A percentile compares a stretch with the other conserved stretches of the same genome.
phyloP scores from a whole-genome alignment of 2,113 vertebrate genomes.

The Nymphicus hollandicus region DNA sequence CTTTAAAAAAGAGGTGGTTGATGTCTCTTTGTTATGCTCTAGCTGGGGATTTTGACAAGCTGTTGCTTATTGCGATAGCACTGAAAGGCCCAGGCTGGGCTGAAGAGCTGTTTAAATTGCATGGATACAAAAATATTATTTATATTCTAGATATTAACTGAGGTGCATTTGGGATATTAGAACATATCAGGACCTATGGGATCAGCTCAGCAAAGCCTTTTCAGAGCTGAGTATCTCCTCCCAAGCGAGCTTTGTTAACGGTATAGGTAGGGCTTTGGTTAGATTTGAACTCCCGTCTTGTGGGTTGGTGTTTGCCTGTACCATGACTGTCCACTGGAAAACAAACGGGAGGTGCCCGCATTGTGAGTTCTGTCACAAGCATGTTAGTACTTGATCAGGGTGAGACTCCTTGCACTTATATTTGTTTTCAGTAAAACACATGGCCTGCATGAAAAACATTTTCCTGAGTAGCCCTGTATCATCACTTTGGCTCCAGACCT shows the following conservation, averaged over 20 bases:
- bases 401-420: not conserved
- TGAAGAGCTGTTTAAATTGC: not conserved
- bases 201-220: not conserved
- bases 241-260: accelerated
- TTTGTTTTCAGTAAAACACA: not conserved
- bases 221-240: accelerated
- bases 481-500: accelerated
- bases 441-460: accelerated
- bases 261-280: not conserved
- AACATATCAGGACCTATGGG: too few relatives aligned
- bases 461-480: not conserved
- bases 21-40: not conserved
- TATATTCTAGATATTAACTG: not conserved
- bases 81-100: too few relatives aligned
- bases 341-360: accelerated
- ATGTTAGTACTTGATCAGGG: not conserved
- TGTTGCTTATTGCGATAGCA: too few relatives aligned
- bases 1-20: not conserved
- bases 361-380: not conserved
- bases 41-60: too few relatives aligned
- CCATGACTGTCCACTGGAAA: accelerated
- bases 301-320: not conserved
- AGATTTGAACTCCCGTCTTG: accelerated
- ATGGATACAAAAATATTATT: accelerated
- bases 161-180: not conserved